A percentile compares a stretch with the other conserved stretches of the same genome.
phyloP scores from a whole-genome alignment of 2,113 vertebrate genomes.

The Albula glossodonta region DNA sequence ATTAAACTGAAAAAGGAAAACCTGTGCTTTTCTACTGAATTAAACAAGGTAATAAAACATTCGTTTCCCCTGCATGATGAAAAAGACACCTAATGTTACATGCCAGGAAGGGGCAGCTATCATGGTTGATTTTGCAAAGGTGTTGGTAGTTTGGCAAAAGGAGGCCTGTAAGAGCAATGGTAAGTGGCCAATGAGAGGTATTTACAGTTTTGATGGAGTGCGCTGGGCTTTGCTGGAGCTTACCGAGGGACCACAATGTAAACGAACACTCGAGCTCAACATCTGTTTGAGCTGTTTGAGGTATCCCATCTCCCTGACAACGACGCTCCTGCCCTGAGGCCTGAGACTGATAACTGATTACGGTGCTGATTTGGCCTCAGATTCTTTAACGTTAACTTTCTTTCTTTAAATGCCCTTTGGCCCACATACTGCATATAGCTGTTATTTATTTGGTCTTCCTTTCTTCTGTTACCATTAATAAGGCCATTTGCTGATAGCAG shows the following conservation, averaged over 20 bases:
- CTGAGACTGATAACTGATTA: slow-evolving; percentile 79
- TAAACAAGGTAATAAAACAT: not conserved
- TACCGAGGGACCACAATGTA: slow-evolving; percentile 77
- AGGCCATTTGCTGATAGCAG: slow-evolving; percentile 77
- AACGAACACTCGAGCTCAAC: slow-evolving; percentile 77
- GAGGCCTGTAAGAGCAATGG: not conserved
- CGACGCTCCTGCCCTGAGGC: slow-evolving; percentile 69
- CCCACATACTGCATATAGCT: slow-evolving; percentile 38
- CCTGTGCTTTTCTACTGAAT: not conserved
- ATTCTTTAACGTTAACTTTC: slow-evolving; percentile 68
- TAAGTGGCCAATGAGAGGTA: slow-evolving; percentile 80
- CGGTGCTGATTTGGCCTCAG: slow-evolving; percentile 69
- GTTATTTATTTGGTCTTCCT: slow-evolving; percentile 51
- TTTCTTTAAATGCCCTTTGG: slow-evolving; percentile 58
- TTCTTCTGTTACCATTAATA: slow-evolving; percentile 45
- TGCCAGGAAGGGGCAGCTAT: not conserved
- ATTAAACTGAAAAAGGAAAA: not conserved
- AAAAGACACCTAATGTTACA: not conserved
- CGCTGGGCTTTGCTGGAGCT: slow-evolving; percentile 76
- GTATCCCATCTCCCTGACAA: slow-evolving; percentile 75
- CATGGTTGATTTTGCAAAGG: not conserved
- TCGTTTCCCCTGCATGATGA: not conserved
- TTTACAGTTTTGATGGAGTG: slow-evolving; percentile 82
- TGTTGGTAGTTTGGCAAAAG: not conserved
- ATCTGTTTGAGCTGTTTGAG: slow-evolving; percentile 82